Evolutionary conservation across 2,888 invertebrate species (phyloP), one percentile per base, ranked within the genome.

Genomic region (Cryptocephalus moraei): DNA sequence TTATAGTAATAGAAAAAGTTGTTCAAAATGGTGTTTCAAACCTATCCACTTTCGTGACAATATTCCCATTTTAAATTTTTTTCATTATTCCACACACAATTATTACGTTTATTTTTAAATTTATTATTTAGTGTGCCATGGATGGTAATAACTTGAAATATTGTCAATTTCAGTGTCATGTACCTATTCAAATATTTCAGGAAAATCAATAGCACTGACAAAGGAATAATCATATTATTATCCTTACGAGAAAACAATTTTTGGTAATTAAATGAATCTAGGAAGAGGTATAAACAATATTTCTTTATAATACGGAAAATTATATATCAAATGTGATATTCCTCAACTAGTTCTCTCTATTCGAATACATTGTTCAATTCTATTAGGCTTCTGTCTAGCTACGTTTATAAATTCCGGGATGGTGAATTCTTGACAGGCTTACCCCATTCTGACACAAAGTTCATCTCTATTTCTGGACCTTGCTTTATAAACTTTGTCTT

Each of bases 391-490:
- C 32, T 10, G 31, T 32, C 12, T 6, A 22, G 9, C 4, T 32
- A 42, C 4, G 4, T 33, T 32, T 42, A 12, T 42, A 13, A 32
- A 9, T 31, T 42, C 42, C 12, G 12, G n/a, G 33, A 42, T 32
- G 22, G 32, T n/a, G 32, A 42, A 32, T 31, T 42, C 42, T 8
- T 31, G 32, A 42, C 42, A 42, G n/a, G 6, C 42, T 14, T 31
- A 22, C 33, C 42, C n/a, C 33, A 31, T 42, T 42, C 31, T 42
- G 31, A 31, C n/a, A 42, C 42, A 42, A 42, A 22, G 6, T 42
- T 42, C 22, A 22, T 42, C 32, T 42, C 42, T 9, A 42, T 42
- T 42, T 42, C 32, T 42, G 32, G 22, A 33, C 42, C 22, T 42
- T 22, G 42, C 12, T 42, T 42, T 42, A 31, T 42, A 31, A 31